Conservation (phyloP, 2,113 vertebrate genomes). For the Rhea americana region DNA sequence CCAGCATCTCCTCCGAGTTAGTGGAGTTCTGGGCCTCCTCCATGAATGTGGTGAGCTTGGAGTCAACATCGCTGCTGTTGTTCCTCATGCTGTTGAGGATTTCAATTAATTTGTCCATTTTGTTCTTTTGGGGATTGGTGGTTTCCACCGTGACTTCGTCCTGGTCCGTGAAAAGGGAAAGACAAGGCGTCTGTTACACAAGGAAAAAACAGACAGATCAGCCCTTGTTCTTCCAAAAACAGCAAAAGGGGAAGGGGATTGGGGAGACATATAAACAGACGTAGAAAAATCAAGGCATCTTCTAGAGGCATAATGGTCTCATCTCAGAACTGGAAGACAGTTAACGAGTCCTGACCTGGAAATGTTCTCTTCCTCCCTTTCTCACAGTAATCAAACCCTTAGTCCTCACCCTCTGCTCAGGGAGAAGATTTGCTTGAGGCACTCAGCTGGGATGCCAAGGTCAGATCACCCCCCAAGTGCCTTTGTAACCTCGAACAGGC, state of each 20-base stretch:
- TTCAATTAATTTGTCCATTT: constrained; percentile 92
- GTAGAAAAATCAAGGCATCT: constrained; percentile 19
- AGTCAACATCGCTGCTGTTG: constrained; percentile 92
- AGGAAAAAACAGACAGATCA: constrained; percentile 55
- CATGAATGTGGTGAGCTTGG: constrained; percentile 94
- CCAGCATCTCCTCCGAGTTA: constrained; percentile 90
- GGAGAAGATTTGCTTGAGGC: neutral
- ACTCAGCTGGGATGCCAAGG: neutral
- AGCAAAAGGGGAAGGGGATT: constrained; percentile 18
- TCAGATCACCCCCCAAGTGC: neutral
- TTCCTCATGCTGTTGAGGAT: constrained; percentile 96
- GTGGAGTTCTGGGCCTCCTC: constrained; percentile 94
- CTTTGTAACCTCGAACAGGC: neutral
- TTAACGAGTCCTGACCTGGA: neutral
- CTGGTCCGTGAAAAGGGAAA: constrained; percentile 80
- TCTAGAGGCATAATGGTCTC: neutral
- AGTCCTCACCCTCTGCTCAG: neutral
- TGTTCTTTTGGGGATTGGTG: constrained; percentile 82
- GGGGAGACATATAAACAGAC: constrained; percentile 17
- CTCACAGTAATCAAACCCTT: neutral
- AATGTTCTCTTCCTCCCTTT: neutral
- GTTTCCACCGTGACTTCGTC: constrained; percentile 84
- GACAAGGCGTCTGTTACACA: constrained; percentile 76
- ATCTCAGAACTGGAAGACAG: neutral
- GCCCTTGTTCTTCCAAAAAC: constrained; percentile 49